Evolutionary conservation across 2,113 vertebrate genomes (phyloP).

Genomic region (Gallinago undulata): DNA sequence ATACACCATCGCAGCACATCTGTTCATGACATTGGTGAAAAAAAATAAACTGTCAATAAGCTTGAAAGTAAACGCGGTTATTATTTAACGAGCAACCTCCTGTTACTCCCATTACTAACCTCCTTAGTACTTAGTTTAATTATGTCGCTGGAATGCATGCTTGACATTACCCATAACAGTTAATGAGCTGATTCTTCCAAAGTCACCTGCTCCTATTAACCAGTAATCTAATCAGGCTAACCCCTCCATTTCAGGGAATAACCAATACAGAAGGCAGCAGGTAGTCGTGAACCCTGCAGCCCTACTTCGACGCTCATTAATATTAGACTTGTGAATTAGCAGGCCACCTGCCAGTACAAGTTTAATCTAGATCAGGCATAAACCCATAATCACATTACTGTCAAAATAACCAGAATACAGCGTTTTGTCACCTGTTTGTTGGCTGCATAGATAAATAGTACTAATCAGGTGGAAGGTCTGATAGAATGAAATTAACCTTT

Average conservation of each 20-base stretch:
- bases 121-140: constrained; percentile 22
- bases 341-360: background rate
- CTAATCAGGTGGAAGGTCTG: background rate
- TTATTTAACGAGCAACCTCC: background rate
- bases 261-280: background rate
- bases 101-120: background rate
- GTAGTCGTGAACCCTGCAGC: background rate
- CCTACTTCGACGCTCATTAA: background rate
- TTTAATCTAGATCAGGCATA: background rate
- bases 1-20: background rate
- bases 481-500: background rate
- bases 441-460: background rate
- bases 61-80: background rate
- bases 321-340: background rate
- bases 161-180: background rate
- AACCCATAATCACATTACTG: background rate
- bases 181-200: constrained; percentile 43
- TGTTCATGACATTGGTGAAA: background rate
- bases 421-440: background rate
- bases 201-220: constrained; percentile 19
- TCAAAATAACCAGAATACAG: background rate
- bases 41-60: background rate
- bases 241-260: background rate
- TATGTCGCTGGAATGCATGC: background rate
- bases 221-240: background rate